Conservation (phyloP, 2,113 vertebrate species). For the Myiagra hebetior region DNA sequence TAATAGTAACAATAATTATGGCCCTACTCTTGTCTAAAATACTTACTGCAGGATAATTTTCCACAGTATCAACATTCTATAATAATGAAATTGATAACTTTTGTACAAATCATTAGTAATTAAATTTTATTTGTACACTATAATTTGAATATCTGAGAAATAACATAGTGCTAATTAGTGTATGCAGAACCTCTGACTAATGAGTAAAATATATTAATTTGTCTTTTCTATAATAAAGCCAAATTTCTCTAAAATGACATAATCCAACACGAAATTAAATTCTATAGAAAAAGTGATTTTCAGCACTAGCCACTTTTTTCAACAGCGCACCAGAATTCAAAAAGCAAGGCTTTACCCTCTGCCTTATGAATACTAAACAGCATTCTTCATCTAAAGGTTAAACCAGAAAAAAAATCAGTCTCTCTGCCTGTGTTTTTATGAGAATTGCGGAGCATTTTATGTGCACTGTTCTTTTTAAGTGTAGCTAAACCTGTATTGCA, state of each 20-base stretch:
- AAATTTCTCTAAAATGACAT: neutral
- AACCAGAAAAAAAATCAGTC: neutral
- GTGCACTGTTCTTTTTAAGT: neutral
- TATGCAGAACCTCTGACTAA: neutral
- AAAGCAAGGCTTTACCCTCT: neutral
- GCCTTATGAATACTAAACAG: constrained; percentile 8
- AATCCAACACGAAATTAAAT: constrained; percentile 7
- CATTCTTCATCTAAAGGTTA: neutral
- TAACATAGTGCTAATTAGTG: neutral
- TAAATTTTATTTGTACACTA: constrained; percentile 40
- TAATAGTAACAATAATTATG: neutral
- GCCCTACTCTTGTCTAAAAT: constrained; percentile 2
- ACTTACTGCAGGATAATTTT: neutral
- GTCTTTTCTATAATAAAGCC: neutral
- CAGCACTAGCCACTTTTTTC: neutral
- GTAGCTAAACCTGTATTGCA: neutral
- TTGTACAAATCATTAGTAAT: constrained; percentile 45
- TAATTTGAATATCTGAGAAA: constrained; percentile 30
- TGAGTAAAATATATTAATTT: neutral
- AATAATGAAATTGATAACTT: constrained; percentile 30
- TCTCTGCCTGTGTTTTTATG: neutral
- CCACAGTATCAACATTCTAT: constrained; percentile 1
- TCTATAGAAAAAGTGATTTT: neutral
- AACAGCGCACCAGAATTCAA: neutral
- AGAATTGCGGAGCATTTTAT: neutral